Evolutionary conservation across 1,140 invertebrate species (phyloP).

Genomic region (Drosophila nikananu): DNA sequence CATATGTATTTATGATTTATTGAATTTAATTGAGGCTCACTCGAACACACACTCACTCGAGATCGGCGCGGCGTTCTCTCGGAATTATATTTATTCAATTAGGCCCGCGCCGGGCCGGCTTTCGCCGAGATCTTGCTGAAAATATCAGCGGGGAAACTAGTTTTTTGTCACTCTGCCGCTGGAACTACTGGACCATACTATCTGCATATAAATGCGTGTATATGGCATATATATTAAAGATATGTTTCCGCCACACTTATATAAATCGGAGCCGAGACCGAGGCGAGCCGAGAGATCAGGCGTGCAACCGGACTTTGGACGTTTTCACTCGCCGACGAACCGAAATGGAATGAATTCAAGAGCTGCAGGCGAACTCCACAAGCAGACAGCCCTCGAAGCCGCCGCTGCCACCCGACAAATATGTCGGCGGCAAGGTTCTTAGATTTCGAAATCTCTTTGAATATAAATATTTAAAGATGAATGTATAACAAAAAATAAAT

Average conservation of each 20-base stretch:
- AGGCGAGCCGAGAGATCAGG: conserved; percentile 39
- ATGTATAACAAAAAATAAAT: too few relatives aligned
- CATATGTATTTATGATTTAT: conserved; percentile 66
- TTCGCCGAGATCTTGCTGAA: conserved; percentile 25
- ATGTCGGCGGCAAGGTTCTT: conserved; percentile 1
- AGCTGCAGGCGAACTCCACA: conserved; percentile 34
- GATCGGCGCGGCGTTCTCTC: conserved; percentile 23
- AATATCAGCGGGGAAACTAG: conserved; percentile 40
- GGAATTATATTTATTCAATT: conserved; percentile 47
- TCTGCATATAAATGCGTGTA: conserved; percentile 43
- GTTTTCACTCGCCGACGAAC: conserved; percentile 59
- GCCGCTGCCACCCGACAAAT: conserved; percentile 39
- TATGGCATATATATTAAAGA: conserved; percentile 3
- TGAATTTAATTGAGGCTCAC: conserved; percentile 65
- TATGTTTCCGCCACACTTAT: conserved; percentile 39
- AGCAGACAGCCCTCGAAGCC: conserved; percentile 14
- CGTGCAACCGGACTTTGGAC: conserved; percentile 31
- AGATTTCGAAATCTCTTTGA: background rate
- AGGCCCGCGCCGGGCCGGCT: conserved; percentile 20
- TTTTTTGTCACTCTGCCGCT: conserved; percentile 28
- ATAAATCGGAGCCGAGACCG: conserved; percentile 17
- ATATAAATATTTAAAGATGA: background rate
- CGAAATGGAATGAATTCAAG: conserved; percentile 52
- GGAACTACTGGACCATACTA: conserved; percentile 43
- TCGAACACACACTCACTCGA: conserved; percentile 34